Evolutionary conservation across 92 coral and sea anemone genomes (phyloP), one percentile per base, ranked within the genome.

Genomic region (Paragorgia papillata): DNA sequence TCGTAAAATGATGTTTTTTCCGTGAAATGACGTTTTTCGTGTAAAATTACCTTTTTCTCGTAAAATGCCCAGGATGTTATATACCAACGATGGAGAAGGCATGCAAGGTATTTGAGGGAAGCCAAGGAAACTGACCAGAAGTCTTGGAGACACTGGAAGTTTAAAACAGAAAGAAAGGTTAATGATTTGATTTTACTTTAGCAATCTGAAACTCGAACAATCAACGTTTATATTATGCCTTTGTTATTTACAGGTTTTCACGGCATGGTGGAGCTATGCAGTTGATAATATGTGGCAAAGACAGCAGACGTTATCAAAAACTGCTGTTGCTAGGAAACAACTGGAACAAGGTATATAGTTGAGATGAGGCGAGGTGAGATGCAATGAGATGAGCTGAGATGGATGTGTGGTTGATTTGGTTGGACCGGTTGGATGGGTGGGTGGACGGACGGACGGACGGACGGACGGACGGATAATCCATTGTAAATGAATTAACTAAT

Each of bases 131-230:
- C 17, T 68, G 29, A 44, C 20, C 59, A 49, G 7, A 44, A 22
- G 10, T 27, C 75, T 25, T 46, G 9, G 44, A 58, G 24, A 68
- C 40, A 68, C 21, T 68, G 75, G 75, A 17, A 68, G 54, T 44
- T 9, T 14, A 68, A 68, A 29, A 26, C 43, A 26, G 33, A 29
- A 29, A 46, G 33, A 46, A 44, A 18, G 39, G 75, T 68, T 13
- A 18, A 27, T 46, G 18, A 66, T 27, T 2, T 29, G n/a, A 19
- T 1, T 14, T 27, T 39, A 22, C 9, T 0, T n/a, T 15, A 9
- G 18, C 0, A 28, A 7, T 1, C 0, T 62, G 0, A 1, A 31
- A 33, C 21, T 62, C 14, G n/a, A n/a, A n/a, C n/a, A n/a, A n/a
- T n/a, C n/a, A n/a, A n/a, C n/a, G n/a, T 46, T 46, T 46, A 46